Base-by-base conservation (phyloP, 2,797 vertebrate species). In the Choloepus didactylus region DNA sequence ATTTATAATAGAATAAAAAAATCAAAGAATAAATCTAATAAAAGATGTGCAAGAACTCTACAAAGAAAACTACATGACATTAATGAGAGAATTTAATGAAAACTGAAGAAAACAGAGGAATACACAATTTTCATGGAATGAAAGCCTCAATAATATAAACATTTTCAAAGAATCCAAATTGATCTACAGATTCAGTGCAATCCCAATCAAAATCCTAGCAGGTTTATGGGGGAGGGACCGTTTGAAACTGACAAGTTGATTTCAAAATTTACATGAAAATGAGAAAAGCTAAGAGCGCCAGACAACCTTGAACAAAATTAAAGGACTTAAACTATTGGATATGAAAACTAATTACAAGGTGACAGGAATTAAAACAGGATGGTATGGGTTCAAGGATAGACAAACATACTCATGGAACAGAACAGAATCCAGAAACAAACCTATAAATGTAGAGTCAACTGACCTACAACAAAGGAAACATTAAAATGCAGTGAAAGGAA, bases 241-340 rank as follows among this genome's bases (percentile, higher is more conserved):
- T n/a, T 49, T 44, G 46, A 66, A 88, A 76, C 31, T 51, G 60
- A 51, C n/a, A 15, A 66, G 72, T n/a, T 51, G 44, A 14, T 66
- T 77, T 44, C 62, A 76, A 87, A 76, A 76, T 76, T 76, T 87
- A 87, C 21, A 62, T 51, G 59, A 25, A 51, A 75, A 88, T 64
- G 44, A 66, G n/a, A 70, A 21, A 8, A n/a, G 73, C 29, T 18
- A n/a, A 15, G 9, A 76, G 44, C 19, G 29, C 31, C 46, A 76
- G 46, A 76, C 49, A 76, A 76, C n/a, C 31, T 56, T 56, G 56
- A 56, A 70, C 66, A 56, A 82, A 83, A 62, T 35, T 8, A n/a
- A 81, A 60, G 15, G 44, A 60, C 38, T 56, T 81, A 10, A 62
- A 76, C 46, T 76, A 76, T 5, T 46, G 60, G 29, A 49, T 82